Conservation (phyloP, 2,888 invertebrate species). For the Cecidostiba fungosa region DNA sequence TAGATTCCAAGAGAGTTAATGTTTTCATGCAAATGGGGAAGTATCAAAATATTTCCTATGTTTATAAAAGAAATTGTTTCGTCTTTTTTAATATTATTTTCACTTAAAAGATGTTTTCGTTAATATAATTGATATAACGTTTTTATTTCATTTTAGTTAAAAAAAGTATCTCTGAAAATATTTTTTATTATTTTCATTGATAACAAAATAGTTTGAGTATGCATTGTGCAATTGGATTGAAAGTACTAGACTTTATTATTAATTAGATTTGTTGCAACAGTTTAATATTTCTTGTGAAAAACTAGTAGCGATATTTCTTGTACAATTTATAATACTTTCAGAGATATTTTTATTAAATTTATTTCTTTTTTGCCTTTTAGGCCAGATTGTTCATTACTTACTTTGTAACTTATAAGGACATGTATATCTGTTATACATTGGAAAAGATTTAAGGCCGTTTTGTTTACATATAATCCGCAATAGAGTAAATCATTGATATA, state of each 20-base stretch:
- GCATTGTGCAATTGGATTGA: background rate
- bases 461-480: conserved; percentile 69
- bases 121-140: conserved; percentile 42
- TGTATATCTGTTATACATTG: conserved; percentile 69
- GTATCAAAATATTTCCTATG: conserved; percentile 79
- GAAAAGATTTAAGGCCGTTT: conserved; percentile 75
- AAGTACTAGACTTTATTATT: conserved; percentile 8
- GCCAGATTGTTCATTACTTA: conserved; percentile 65
- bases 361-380: conserved; percentile 66
- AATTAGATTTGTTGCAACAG: conserved; percentile 29
- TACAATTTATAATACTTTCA: conserved; percentile 48
- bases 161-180: conserved; percentile 60
- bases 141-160: conserved; percentile 26
- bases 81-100: conserved; percentile 62
- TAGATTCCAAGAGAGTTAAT: no score
- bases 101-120: conserved; percentile 59
- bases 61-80: conserved; percentile 67
- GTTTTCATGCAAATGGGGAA: conserved; percentile 76
- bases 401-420: conserved; percentile 67
- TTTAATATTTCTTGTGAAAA: conserved; percentile 42
- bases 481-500: conserved; percentile 73
- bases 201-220: background rate
- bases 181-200: conserved; percentile 32
- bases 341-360: conserved; percentile 62
- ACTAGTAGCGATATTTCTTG: conserved; percentile 21